A percentile compares a stretch with the other conserved stretches of the same genome.
These are phyloP conservation scores for Gymnocypris eckloni DNA, from an alignment of 2,797 vertebrate genomes.

Conservation along the genomic window DNA sequence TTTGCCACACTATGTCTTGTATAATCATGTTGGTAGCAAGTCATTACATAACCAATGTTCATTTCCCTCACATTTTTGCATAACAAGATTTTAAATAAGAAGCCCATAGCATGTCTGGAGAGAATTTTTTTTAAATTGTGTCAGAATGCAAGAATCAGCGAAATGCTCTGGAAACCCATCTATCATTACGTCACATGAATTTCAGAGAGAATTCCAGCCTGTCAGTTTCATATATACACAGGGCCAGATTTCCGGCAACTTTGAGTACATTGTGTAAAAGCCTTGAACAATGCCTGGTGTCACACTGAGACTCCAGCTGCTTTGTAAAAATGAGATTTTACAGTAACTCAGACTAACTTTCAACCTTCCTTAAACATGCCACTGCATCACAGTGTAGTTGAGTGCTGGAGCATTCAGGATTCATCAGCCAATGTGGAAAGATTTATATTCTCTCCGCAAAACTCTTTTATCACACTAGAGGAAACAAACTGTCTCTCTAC, in stretches of 20 bases:
- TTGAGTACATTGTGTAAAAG: not conserved
- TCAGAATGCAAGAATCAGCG: slow-evolving; percentile 1
- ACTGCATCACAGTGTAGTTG: slow-evolving; percentile 13
- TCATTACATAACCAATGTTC: slow-evolving; percentile 21
- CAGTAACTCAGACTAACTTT: slow-evolving; percentile 10
- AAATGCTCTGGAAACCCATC: slow-evolving; percentile 12
- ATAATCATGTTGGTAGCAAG: slow-evolving; percentile 8
- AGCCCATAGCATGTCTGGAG: not conserved
- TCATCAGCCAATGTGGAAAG: not conserved
- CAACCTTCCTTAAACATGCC: not conserved
- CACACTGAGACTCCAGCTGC: not conserved
- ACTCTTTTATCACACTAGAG: not conserved
- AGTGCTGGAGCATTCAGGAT: not conserved
- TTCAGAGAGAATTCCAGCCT: not conserved
- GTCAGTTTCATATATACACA: not conserved
- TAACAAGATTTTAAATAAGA: slow-evolving; percentile 10
- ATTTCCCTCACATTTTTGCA: not conserved
- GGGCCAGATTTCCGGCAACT: not conserved
- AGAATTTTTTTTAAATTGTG: not conserved
- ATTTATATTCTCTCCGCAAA: slow-evolving; percentile 2
- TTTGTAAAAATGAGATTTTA: slow-evolving; percentile 13
- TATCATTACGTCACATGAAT: slow-evolving; percentile 11
- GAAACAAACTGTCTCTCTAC: not conserved
- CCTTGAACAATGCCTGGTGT: not conserved
- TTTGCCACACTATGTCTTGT: slow-evolving; percentile 13